These are phyloP conservation scores for Grammomys dolichurus DNA, from an alignment of 2,113 vertebrate genomes.

Conservation along the genomic window DNA sequence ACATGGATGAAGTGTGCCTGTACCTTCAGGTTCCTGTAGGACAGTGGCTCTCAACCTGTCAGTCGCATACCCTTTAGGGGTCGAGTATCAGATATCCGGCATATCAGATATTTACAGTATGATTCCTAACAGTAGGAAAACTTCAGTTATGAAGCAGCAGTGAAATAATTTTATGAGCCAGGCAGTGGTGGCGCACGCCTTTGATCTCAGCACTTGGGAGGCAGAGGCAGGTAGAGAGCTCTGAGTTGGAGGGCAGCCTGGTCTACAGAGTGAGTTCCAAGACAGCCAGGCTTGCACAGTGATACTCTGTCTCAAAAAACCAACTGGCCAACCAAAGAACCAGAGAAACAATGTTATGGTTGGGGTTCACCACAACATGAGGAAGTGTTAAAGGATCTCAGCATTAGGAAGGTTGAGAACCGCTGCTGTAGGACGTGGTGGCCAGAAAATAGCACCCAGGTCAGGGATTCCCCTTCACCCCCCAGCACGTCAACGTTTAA, in stretches of 20 bases:
- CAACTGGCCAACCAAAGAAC: too few species aligned
- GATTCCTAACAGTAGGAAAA: neutral
- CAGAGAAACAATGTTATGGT: neutral
- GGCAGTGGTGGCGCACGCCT: too few species aligned
- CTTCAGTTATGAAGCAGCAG: neutral
- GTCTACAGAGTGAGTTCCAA: too few species aligned
- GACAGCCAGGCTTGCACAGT: too few species aligned
- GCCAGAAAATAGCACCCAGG: neutral
- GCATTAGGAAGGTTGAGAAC: neutral
- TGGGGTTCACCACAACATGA: neutral
- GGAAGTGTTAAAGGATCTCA: neutral
- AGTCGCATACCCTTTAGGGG: neutral
- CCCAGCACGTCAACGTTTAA: neutral
- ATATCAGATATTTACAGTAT: neutral
- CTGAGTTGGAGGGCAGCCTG: too few species aligned
- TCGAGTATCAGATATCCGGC: neutral
- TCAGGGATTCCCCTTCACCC: neutral
- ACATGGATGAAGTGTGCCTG: neutral
- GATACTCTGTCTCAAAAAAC: too few species aligned
- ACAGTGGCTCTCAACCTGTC: neutral
- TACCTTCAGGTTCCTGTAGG: neutral
- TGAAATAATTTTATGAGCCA: neutral
- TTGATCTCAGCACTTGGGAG: too few species aligned
- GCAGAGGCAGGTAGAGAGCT: too few species aligned
- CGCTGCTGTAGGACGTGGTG: neutral